These are phyloP conservation scores for Anser brachyrhynchus DNA, from an alignment of 2,113 vertebrate species.

Conservation along the genomic window DNA sequence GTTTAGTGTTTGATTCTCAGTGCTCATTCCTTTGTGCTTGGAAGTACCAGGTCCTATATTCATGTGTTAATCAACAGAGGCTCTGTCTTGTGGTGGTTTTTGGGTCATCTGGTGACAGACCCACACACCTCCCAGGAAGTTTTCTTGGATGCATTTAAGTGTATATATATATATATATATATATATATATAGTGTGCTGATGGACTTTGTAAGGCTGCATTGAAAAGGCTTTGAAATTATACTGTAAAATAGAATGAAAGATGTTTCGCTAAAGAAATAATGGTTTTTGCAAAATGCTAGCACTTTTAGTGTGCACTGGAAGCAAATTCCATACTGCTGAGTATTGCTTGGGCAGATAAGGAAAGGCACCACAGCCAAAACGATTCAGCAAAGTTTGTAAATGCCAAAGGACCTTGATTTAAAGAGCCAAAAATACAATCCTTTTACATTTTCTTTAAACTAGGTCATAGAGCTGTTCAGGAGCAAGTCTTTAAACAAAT, in stretches of 20 bases:
- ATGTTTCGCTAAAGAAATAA: slow-evolving; percentile 1
- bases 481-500: neutral
- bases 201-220: neutral
- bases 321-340: slow-evolving; percentile 67
- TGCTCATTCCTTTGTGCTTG: neutral
- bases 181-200: neutral
- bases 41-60: neutral
- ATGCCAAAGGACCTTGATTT: neutral
- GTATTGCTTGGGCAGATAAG: slow-evolving; percentile 70
- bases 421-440: slow-evolving; percentile 21
- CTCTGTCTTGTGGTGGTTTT: neutral
- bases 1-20: neutral
- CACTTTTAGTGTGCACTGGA: neutral
- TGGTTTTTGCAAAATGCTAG: slow-evolving; percentile 37
- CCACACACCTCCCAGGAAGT: neutral
- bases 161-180: neutral
- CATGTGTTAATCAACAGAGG: neutral
- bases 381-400: slow-evolving; percentile 60
- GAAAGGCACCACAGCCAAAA: slow-evolving; percentile 50
- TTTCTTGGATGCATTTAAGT: neutral
- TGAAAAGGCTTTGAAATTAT: neutral
- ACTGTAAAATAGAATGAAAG: slow-evolving; percentile 2
- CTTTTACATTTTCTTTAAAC: slow-evolving; percentile 38
- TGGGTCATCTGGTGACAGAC: neutral
- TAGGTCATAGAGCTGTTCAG: slow-evolving; percentile 33